Conservation (phyloP, 2,888 invertebrate genomes). For the Eupsilia transversa region DNA sequence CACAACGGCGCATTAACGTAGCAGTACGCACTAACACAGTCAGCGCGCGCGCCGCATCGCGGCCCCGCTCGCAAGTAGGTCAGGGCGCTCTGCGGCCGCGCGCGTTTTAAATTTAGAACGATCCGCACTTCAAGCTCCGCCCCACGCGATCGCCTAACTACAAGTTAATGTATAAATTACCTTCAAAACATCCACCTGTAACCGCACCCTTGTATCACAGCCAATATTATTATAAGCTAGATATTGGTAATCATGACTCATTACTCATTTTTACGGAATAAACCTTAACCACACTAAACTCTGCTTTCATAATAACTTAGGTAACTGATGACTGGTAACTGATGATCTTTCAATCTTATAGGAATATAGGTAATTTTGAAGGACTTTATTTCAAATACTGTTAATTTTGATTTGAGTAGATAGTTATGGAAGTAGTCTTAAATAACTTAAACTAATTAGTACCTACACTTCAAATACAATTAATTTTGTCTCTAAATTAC, state of each 20-base stretch:
- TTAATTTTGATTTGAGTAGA: neutral
- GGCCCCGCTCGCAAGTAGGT: constrained; percentile 90
- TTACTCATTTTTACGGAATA: constrained; percentile 5
- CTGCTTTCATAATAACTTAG: constrained; percentile 10
- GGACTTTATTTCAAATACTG: constrained; percentile 11
- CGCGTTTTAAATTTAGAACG: constrained; percentile 90
- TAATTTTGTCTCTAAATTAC: constrained; percentile 19
- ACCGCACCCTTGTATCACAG: constrained; percentile 63
- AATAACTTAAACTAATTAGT: constrained; percentile 12
- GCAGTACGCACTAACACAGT: constrained; percentile 80
- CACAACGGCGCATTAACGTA: constrained; percentile 77
- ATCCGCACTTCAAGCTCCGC: constrained; percentile 89
- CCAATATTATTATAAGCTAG: constrained; percentile 1
- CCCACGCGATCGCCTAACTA: constrained; percentile 85
- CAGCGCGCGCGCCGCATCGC: constrained; percentile 89
- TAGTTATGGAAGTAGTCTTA: neutral
- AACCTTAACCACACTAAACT: neutral
- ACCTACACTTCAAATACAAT: constrained; percentile 30
- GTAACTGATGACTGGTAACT: neutral
- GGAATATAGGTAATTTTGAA: neutral
- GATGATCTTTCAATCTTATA: neutral
- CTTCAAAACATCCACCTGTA: constrained; percentile 76
- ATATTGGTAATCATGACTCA: neutral
- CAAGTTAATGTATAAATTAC: constrained; percentile 80
- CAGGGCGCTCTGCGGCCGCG: constrained; percentile 90